Evolutionary conservation across 2,113 vertebrate species (phyloP), one percentile per base, ranked within the genome.

Genomic region (Festucalex cinctus): DNA sequence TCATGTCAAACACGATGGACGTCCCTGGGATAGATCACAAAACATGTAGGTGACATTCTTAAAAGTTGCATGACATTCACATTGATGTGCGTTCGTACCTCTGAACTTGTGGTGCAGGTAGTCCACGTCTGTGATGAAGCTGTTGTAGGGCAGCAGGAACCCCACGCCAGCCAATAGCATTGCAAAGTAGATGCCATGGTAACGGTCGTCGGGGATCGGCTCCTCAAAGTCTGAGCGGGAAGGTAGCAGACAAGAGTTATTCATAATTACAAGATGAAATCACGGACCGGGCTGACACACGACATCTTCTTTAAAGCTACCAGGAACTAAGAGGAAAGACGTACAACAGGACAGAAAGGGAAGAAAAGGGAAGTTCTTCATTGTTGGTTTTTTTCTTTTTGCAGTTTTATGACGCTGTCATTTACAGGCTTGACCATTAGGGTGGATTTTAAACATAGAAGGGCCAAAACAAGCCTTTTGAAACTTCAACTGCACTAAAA

Each of bases 61-160:
- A 12, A 10, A 41, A 69, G 37, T 26, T 24, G 1, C 10, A 37
- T 41, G n/a, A 24, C n/a, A 17, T 26, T 61, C 36, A 39, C 20
- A 22, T 32, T 20, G 5, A 8, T 46, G 43, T 32, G 41, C 12
- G 4, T 14, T 68, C 0, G 9, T 88, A 98, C 96, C 96, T 93
- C 95, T 86, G 72, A 97, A 98, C 87, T 97, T 98, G 68, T 96
- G 94, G 70, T 99, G 97, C 69, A 99, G 91, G 77, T 98, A 98
- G 83, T 99, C 97, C 74, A 98, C 97, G 0, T 98, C 97, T 0
- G 96, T 98, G 85, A 98, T 98, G 76, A 99, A 99, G 71, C 97
- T 98, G 88, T 99, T 99, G 91, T 99, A 99, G 0, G 97, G 97
- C 77, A 99, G 92, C 72, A 99, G 93, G 88, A 99, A 99, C 24